These are phyloP conservation scores for Scolanthus callimorphus DNA, from an alignment of 92 coral and sea anemone species.

Conservation along the genomic window DNA sequence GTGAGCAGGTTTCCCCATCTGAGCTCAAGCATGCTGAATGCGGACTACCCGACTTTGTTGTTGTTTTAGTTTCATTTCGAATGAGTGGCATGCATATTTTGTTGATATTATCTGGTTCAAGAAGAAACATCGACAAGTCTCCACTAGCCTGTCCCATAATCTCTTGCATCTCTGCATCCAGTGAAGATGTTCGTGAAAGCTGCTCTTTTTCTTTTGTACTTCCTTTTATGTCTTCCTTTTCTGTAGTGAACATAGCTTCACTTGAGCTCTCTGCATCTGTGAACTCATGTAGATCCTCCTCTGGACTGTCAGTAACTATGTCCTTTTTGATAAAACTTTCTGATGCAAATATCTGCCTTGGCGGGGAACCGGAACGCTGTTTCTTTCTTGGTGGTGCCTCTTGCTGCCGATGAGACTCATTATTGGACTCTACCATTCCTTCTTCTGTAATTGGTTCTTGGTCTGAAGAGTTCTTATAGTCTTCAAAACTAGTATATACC, in stretches of 20 bases:
- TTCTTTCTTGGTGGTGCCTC: not conserved
- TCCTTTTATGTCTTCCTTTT: too few relatives aligned
- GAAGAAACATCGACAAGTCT: conserved; percentile 1
- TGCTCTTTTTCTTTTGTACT: too few relatives aligned
- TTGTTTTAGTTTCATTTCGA: not conserved
- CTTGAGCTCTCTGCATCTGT: not conserved
- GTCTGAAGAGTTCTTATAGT: conserved; percentile 24
- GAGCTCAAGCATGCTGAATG: not conserved
- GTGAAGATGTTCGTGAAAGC: too few relatives aligned
- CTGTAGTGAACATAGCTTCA: not conserved
- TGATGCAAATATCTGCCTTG: not conserved
- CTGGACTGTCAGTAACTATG: not conserved
- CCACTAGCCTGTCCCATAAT: not conserved
- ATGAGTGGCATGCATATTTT: conserved; percentile 26
- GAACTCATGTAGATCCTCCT: not conserved
- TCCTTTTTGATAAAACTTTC: not conserved
- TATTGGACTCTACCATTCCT: not conserved
- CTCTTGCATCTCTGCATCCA: not conserved
- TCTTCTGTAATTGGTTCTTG: too few relatives aligned
- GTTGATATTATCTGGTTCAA: conserved; percentile 23
- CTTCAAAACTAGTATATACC: conserved; percentile 34
- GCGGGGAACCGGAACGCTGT: not conserved
- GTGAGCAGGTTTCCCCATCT: not conserved
- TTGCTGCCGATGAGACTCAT: not conserved
- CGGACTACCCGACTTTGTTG: not conserved